Base-by-base conservation (phyloP, 2,888 invertebrate species). In the Leucophenga montana region DNA sequence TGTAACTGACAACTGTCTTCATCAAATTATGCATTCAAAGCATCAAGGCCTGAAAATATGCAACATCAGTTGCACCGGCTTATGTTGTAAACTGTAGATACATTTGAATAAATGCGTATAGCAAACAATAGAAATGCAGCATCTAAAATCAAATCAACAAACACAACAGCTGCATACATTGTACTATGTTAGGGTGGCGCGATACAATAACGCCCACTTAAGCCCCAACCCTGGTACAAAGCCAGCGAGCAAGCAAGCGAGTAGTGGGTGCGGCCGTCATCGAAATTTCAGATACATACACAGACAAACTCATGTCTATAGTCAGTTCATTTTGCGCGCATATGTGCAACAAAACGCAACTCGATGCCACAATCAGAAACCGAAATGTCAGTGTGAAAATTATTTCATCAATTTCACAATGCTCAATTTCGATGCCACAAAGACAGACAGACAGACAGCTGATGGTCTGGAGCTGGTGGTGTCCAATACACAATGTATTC, bases 321-420 rank as follows among this genome's bases (percentile, higher is more conserved):
- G 31, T 9, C 16, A 50, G 48, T 48, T 46, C 75, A 71, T 64
- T 66, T 67, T 67, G 31, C 56, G 59, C 56, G 59, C 61, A 66
- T 70, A 67, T 59, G 57, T 59, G 48, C 16, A 39, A 11, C 39
- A 39, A 27, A 27, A 27, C 27, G 53, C 54, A 67, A 44, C 69
- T 62, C 76, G 71, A 70, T 68, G 71, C 54, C 78, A 77, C 77
- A 67, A 76, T 76, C 74, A 70, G 70, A 77, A 73, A 80, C 77
- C 73, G 74, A 82, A 85, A 80, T 78, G 83, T 77, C 79, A 81
- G 71, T 77, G 73, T 70, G 75, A 69, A 84, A 82, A 82, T 82
- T 80, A 82, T 84, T 84, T 78, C 84, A 82, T 84, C 82, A 84
- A 82, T 82, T 82, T 84, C 79, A 39, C 3, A 82, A 73, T 80